phyloP scores from a whole-genome alignment of 1,140 invertebrate species.

The Musca domestica region DNA sequence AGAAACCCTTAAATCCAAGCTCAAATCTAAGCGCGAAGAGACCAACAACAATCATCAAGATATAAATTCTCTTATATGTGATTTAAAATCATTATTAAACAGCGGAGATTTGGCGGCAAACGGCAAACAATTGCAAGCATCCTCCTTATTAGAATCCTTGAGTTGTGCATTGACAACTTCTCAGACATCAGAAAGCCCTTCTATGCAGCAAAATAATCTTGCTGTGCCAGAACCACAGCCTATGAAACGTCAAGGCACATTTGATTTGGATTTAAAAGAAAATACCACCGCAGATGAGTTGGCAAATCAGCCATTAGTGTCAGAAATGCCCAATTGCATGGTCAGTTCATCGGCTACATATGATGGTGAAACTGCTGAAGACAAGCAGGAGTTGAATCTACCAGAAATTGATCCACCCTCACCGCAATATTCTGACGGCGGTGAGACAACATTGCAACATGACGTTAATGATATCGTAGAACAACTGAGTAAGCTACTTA shows the following conservation, averaged over 20 bases:
- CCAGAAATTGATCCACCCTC: conserved; percentile 22
- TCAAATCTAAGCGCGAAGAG: conserved; percentile 13
- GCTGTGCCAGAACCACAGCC: conserved; percentile 4
- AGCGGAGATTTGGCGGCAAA: conserved; percentile 8
- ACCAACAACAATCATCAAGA: conserved; percentile 20
- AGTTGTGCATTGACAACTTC: conserved; percentile 11
- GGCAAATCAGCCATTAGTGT: conserved; percentile 1
- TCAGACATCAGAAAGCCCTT: not conserved
- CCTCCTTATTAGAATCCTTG: conserved; percentile 22
- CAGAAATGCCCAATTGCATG: conserved; percentile 42
- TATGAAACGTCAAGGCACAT: conserved; percentile 27
- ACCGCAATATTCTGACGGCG: not conserved
- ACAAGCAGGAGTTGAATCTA: conserved; percentile 20
- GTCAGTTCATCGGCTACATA: conserved; percentile 42
- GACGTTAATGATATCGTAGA: conserved; percentile 26
- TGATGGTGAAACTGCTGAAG: conserved; percentile 34
- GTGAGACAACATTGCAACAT: conserved; percentile 3
- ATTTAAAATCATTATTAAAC: conserved; percentile 24
- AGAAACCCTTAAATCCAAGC: conserved; percentile 19
- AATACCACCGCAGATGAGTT: not conserved
- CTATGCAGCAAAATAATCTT: not conserved
- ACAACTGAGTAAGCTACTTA: conserved; percentile 24
- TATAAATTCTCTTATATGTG: conserved; percentile 21
- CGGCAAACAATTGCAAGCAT: conserved; percentile 19
- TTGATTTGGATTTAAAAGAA: conserved; percentile 25